A percentile compares a stretch with the other conserved stretches of the same genome.
These are phyloP conservation scores for Agrilus cyanescens DNA, from an alignment of 2,888 invertebrate genomes.

Conservation along the genomic window DNA sequence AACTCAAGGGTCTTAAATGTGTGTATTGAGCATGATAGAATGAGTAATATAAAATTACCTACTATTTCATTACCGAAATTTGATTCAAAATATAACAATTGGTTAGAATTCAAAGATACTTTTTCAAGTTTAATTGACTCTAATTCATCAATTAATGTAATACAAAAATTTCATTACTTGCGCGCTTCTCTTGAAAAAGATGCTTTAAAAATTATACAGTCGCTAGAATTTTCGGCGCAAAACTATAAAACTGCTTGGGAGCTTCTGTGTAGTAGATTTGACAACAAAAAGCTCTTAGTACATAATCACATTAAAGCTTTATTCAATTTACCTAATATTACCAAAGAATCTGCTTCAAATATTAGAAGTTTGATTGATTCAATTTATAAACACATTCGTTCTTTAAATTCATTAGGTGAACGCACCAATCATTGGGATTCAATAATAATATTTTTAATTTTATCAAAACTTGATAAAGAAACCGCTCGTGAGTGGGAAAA, in stretches of 20 bases:
- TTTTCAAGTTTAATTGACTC: no score
- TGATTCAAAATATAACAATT: no score
- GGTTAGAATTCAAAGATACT: no score
- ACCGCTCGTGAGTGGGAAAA: slow-evolving; percentile 1
- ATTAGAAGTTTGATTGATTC: no score
- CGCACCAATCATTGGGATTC: slow-evolving; percentile 1
- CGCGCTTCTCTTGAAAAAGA: slow-evolving; percentile 6
- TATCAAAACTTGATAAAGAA: background rate
- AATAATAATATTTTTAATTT: slow-evolving; percentile 1
- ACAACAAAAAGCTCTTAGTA: slow-evolving; percentile 14
- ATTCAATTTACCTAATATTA: slow-evolving; percentile 8
- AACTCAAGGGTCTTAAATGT: no score
- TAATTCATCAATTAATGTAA: slow-evolving; percentile 5
- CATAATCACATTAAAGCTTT: slow-evolving; percentile 16
- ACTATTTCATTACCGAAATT: no score
- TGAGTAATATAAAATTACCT: no score
- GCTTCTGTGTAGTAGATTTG: slow-evolving; percentile 13
- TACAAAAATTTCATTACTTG: slow-evolving; percentile 12
- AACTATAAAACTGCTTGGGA: slow-evolving; percentile 17
- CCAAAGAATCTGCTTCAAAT: background rate
- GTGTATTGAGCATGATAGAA: no score
- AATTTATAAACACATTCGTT: no score
- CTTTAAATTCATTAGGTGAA: no score
- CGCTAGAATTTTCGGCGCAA: slow-evolving; percentile 9
- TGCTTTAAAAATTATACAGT: slow-evolving; percentile 11